phyloP scores from a whole-genome alignment of 2,888 invertebrate genomes.

The Lasius platythorax region DNA sequence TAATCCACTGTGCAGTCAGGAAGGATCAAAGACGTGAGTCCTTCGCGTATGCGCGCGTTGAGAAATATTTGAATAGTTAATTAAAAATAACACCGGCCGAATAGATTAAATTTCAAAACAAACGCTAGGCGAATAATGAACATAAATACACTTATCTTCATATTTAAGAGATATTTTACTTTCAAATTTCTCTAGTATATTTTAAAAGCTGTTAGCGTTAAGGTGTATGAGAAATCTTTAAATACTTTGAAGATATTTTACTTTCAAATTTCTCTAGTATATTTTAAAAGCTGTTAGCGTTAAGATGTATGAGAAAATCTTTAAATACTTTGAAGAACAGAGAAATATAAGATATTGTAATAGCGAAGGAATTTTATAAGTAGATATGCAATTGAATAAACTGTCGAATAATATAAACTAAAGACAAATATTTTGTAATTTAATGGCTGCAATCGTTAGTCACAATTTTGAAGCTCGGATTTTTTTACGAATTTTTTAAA shows the following conservation, averaged over 20 bases:
- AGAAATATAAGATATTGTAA: neutral
- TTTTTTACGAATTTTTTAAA: neutral
- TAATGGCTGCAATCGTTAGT: neutral
- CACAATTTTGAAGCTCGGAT: neutral
- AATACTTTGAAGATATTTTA: neutral
- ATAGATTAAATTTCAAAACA: neutral
- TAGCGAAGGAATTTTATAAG: neutral
- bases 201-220: neutral
- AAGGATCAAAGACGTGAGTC: constrained; percentile 35
- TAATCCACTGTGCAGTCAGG: constrained; percentile 59
- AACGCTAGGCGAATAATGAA: neutral
- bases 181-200: neutral
- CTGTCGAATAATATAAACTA: neutral
- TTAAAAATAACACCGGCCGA: constrained; percentile 12
- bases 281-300: neutral
- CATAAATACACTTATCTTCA: neutral
- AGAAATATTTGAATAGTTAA: constrained; percentile 2
- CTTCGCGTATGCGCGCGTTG: neutral
- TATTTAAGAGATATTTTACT: neutral
- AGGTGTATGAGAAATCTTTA: neutral
- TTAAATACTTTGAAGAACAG: neutral
- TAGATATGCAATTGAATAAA: neutral
- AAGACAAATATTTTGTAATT: neutral
- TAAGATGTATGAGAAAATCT: neutral
- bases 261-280: neutral